phyloP scores from a whole-genome alignment of 2,888 invertebrate species.

The Ischnus inquisitorius region DNA sequence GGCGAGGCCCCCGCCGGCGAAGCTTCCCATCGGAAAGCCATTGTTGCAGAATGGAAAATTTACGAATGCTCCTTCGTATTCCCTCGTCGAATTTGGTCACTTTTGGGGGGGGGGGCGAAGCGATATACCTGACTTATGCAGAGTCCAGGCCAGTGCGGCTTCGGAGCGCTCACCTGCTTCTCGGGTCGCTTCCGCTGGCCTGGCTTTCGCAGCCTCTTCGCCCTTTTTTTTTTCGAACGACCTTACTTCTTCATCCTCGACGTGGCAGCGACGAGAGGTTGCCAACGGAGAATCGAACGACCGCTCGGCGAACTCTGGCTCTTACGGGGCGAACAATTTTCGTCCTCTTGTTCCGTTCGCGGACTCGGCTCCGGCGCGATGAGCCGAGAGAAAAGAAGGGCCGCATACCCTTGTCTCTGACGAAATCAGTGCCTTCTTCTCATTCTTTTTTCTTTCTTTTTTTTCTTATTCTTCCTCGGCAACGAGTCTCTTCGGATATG shows the following conservation, averaged over 20 bases:
- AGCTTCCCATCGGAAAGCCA: conserved; percentile 68
- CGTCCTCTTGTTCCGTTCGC: conserved; percentile 41
- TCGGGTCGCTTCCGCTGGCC: background rate
- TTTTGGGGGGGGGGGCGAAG: conserved; percentile 68
- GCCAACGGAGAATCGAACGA: conserved; percentile 10
- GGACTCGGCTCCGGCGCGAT: conserved; percentile 50
- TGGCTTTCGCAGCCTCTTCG: conserved; percentile 14
- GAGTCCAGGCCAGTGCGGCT: conserved; percentile 40
- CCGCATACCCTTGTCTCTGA: conserved; percentile 52
- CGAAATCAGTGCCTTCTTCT: conserved; percentile 28
- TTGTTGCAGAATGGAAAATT: conserved; percentile 75
- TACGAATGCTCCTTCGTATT: conserved; percentile 70
- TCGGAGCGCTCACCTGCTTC: conserved; percentile 31
- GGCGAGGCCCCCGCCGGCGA: conserved; percentile 10
- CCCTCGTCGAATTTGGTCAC: conserved; percentile 46
- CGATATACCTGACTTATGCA: conserved; percentile 76
- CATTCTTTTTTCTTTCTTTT: conserved; percentile 13
- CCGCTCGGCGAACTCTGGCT: conserved; percentile 33
- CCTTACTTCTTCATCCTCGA: conserved; percentile 33
- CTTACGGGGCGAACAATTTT: conserved; percentile 56
- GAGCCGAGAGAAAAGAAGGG: conserved; percentile 50
- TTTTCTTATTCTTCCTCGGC: conserved; percentile 2
- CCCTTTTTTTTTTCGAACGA: conserved; percentile 61
- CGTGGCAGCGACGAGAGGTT: background rate
- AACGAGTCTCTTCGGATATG: background rate